Conservation (phyloP, 2,113 vertebrate species). For the Oophaga pumilio region DNA sequence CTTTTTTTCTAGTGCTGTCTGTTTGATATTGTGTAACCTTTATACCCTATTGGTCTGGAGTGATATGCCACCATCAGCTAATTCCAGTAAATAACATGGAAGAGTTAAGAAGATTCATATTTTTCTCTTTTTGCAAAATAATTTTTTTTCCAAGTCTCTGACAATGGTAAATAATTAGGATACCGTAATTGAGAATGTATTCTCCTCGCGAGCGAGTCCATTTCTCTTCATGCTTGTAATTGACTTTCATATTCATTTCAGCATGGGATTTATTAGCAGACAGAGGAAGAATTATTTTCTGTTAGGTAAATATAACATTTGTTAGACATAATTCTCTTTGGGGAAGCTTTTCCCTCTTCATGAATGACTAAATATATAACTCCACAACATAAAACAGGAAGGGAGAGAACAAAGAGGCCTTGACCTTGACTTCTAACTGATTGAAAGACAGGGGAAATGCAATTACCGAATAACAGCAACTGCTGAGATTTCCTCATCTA, state of each 20-base stretch:
- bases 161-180: neutral
- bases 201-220: neutral
- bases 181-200: constrained; percentile 1
- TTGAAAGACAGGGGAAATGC: constrained; percentile 12
- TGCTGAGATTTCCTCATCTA: neutral
- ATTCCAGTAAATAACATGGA: neutral
- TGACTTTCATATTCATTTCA: constrained; percentile 8
- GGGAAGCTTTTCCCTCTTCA: neutral
- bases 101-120: neutral
- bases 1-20: too few relatives aligned
- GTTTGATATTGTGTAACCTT: too few relatives aligned
- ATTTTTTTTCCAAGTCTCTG: neutral
- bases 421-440: constrained; percentile 27
- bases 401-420: neutral
- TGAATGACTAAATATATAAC: constrained; percentile 15
- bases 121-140: neutral
- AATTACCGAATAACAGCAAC: neutral
- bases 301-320: neutral
- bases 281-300: neutral
- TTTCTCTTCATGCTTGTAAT: constrained; percentile 31
- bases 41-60: too few relatives aligned
- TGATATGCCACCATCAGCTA: neutral
- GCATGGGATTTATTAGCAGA: constrained; percentile 1
- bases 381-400: constrained; percentile 12
- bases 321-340: constrained; percentile 12